phyloP scores from a whole-genome alignment of 2,113 vertebrate genomes.

The Leucosticte australis region DNA sequence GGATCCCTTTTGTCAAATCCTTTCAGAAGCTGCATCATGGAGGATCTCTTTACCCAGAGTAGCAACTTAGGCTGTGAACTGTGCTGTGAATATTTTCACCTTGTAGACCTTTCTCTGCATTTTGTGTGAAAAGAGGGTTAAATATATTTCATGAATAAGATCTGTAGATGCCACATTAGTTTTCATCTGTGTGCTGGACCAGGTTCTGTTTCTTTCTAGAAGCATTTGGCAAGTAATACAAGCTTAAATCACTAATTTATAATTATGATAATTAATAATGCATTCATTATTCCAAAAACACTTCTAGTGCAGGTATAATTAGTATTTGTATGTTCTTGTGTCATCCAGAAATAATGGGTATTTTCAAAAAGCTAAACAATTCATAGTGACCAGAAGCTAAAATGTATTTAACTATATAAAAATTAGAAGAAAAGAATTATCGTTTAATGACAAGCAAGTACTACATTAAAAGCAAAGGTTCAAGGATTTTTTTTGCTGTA shows the following conservation, averaged over 20 bases:
- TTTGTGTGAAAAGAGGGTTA: background rate
- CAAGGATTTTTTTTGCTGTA: background rate
- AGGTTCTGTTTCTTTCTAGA: background rate
- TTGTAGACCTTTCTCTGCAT: background rate
- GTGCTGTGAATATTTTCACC: fast-evolving
- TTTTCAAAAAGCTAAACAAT: background rate
- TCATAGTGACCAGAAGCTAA: background rate
- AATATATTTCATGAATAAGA: background rate
- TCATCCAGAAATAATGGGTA: background rate
- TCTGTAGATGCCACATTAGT: background rate
- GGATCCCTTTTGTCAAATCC: background rate
- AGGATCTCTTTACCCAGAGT: background rate
- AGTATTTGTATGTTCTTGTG: background rate
- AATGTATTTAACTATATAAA: background rate
- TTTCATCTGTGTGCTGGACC: background rate
- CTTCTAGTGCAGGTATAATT: background rate
- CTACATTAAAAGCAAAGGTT: background rate
- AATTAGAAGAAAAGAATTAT: background rate
- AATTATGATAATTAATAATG: background rate
- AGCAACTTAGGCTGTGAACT: background rate
- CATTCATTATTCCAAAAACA: background rate
- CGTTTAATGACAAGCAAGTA: background rate
- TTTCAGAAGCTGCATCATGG: background rate
- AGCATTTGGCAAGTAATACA: background rate
- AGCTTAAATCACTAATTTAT: background rate